These are phyloP conservation scores for Hermetia illucens DNA, from an alignment of 1,140 invertebrate species.

Conservation along the genomic window DNA sequence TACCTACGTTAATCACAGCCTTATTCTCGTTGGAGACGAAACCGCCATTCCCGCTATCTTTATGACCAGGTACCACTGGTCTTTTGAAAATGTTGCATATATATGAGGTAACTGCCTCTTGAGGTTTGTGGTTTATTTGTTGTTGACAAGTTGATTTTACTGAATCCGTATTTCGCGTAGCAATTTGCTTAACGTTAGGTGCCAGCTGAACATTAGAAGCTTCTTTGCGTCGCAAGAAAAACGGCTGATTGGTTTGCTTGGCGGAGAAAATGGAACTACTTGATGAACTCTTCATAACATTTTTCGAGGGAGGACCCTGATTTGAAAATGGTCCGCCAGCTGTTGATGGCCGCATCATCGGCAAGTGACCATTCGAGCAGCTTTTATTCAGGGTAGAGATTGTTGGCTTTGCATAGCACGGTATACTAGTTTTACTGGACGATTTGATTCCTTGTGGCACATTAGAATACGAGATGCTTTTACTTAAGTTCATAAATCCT, in stretches of 20 bases:
- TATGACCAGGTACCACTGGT: too few relatives aligned
- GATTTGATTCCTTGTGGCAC: constrained; percentile 16
- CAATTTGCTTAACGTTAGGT: too few relatives aligned
- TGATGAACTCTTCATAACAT: constrained; percentile 9
- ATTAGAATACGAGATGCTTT: constrained; percentile 25
- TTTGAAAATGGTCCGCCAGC: constrained; percentile 1
- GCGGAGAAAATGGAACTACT: constrained; percentile 6
- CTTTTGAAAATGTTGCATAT: too few relatives aligned
- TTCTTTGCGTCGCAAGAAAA: constrained; percentile 1
- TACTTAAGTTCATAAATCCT: constrained; percentile 12
- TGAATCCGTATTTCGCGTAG: too few relatives aligned
- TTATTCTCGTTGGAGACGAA: too few relatives aligned
- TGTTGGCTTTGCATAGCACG: constrained; percentile 14
- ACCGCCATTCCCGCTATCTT: too few relatives aligned
- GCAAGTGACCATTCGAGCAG: constrained; percentile 19
- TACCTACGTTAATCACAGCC: not conserved
- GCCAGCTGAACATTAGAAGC: too few relatives aligned
- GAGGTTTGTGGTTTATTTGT: too few relatives aligned
- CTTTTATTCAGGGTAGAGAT: constrained; percentile 23
- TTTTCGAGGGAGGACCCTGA: constrained; percentile 2
- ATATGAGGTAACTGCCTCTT: too few relatives aligned
- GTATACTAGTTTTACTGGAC: constrained; percentile 24
- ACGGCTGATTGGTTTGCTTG: not conserved
- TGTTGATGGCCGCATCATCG: constrained; percentile 14
- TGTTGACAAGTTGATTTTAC: too few relatives aligned